Evolutionary conservation across 2,113 vertebrate species (phyloP).

Genomic region (Sander vitreus): DNA sequence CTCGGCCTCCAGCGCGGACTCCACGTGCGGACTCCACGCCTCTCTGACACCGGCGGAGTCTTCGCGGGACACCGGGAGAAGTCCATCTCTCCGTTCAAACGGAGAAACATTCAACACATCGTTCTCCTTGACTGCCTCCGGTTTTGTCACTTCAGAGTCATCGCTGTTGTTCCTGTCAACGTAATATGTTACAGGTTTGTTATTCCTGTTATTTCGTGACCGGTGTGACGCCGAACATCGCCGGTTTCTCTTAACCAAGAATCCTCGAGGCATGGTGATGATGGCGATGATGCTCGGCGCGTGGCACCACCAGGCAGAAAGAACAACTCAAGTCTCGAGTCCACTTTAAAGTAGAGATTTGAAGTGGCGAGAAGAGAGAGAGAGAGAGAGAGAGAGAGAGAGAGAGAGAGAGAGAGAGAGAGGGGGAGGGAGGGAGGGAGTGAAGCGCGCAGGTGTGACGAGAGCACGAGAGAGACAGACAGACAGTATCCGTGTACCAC

Average conservation of each 20-base stretch:
- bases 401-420: slow-evolving; percentile 12
- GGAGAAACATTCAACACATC: slow-evolving; percentile 8
- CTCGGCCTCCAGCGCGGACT: slow-evolving; percentile 74
- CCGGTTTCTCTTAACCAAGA: slow-evolving; percentile 93
- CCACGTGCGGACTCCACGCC: slow-evolving; percentile 73
- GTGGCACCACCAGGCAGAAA: slow-evolving; percentile 50
- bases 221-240: slow-evolving; percentile 86
- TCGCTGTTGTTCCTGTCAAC: neutral
- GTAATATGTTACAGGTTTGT: neutral
- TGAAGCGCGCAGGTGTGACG: slow-evolving; percentile 27
- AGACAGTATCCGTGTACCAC: slow-evolving; percentile 14
- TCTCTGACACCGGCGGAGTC: slow-evolving; percentile 51
- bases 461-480: neutral
- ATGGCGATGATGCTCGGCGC: slow-evolving; percentile 29
- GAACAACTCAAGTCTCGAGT: slow-evolving; percentile 58
- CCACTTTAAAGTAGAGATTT: slow-evolving; percentile 70
- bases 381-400: neutral
- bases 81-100: slow-evolving; percentile 16
- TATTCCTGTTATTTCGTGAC: slow-evolving; percentile 54
- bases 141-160: neutral
- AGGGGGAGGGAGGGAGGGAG: neutral
- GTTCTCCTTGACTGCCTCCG: neutral
- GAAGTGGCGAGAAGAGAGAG: slow-evolving; percentile 43
- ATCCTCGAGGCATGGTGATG: slow-evolving; percentile 91
- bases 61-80: slow-evolving; percentile 45